Evolutionary conservation across 2,797 vertebrate species (phyloP), one percentile per base, ranked within the genome.

Genomic region (Tokudaia tokunoshimensis): DNA sequence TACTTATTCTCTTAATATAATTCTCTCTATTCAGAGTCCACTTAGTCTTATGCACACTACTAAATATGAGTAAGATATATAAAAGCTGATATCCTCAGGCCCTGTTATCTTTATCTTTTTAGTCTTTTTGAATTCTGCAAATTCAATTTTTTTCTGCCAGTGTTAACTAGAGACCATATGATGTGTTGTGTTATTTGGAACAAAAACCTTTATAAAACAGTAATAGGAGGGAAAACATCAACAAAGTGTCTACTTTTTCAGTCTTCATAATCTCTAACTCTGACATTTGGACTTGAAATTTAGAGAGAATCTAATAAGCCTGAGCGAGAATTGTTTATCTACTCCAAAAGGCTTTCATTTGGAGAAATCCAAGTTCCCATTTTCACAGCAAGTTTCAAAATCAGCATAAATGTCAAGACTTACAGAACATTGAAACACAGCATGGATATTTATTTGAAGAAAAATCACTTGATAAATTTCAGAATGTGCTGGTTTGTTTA

Each of bases 101-200:
- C 85, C 95, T 78, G 94, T 88, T 88, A 89, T 94, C 94, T 97
- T 41, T 94, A 92, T 97, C 86, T 93, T 80, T 95, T 95, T 80
- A 95, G 63, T 72, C 15, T 91, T 89, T 97, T 97, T 94, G 86
- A 98, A 92, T 83, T 93, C 90, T 95, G 61, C 20, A 94, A 94
- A 97, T 96, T 97, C 59, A 85, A 72, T 93, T 97, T 98, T 93
- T 94, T 92, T 92, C 78, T 96, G 96, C 92, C 88, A 97, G 94
- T 85, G 81, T 79, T 98, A 97, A 97, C 97, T 98, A 97, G 96
- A 97, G 90, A 98, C 97, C 97, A 97, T 91, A 93, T 97, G 95
- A 97, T 97, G 81, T 97, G 97, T 96, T 98, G 81, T 86, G 88
- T 72, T 63, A 95, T 75, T 94, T 89, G 92, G 97, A 97, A 97